These are phyloP conservation scores for Tiphia femorata DNA, from an alignment of 2,888 invertebrate species.

Conservation along the genomic window DNA sequence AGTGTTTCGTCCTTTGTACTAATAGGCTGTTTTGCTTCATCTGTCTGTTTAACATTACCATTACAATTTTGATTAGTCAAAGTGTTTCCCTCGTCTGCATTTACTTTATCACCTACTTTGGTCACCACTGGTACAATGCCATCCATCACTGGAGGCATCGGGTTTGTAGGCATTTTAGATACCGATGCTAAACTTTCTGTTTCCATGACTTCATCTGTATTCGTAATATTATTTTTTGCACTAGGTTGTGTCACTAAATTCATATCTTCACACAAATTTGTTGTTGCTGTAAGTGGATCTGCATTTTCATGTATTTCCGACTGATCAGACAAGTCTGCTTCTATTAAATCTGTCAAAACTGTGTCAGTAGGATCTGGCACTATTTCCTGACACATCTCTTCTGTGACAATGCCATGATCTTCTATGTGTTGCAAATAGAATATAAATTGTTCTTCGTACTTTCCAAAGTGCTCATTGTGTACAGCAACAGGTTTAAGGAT, in stretches of 20 bases:
- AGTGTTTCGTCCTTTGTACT: background rate
- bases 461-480: slow-evolving; percentile 45
- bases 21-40: no score
- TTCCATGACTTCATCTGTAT: no score
- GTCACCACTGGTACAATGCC: slow-evolving; percentile 45
- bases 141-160: no score
- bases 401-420: slow-evolving; percentile 48
- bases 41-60: background rate
- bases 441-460: slow-evolving; percentile 61
- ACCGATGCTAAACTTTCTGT: no score
- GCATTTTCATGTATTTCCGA: background rate
- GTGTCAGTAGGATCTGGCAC: slow-evolving; percentile 43
- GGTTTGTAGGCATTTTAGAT: no score
- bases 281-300: background rate
- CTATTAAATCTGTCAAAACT: slow-evolving; percentile 55
- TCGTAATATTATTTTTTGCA: no score
- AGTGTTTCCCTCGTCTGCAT: background rate
- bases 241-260: no score
- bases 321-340: slow-evolving; percentile 25
- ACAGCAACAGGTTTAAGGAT: slow-evolving; percentile 25
- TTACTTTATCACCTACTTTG: slow-evolving; percentile 36
- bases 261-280: no score
- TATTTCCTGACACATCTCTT: no score
- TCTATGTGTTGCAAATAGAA: slow-evolving; percentile 57
- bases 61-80: background rate